Base-by-base conservation (phyloP, 1,140 invertebrate species). In the Globodera rostochiensis region DNA sequence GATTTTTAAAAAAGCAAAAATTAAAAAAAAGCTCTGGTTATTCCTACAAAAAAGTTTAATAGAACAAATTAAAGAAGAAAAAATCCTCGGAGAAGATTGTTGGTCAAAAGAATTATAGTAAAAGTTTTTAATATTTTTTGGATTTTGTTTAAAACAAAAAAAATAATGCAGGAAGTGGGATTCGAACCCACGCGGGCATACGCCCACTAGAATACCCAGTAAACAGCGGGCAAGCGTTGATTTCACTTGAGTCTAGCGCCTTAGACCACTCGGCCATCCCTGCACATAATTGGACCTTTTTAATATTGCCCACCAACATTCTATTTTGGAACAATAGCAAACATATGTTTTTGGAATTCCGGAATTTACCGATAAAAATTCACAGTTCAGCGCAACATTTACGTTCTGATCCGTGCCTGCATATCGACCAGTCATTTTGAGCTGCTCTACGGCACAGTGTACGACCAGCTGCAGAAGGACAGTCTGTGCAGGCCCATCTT, bases 401-500 rank as follows among this genome's bases (percentile, higher is more conserved):
- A 79, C 9, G 80, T 86, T 21, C 75, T 87, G 11, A 76, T 88
- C 13, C 82, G 83, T 73, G 81, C 84, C 15, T 87, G 87, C 49
- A 77, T 88, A n/a, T 69, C 50, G 25, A 84, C 74, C 13, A 53
- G 73, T 25, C 78, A 86, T 49, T 86, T 84, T 67, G 53, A 84
- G 57, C 67, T 86, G 49, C 71, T 88, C 1, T 87, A 87, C 74
- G 64, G 78, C 21, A 77, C 71, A 13, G 21, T 88, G 45, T 85
- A 86, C 67, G 70, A 36, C 21, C 75, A 83, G 21, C 90, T 92
- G 67, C 85, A 90, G 9, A 86, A 81, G 70, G 91, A 92, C 81
- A 78, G 89, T 15, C 87, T 91, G 13, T 90, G 91, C 7, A 89
- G 88, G 81, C 90, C 89, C 21, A 90, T 91, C 7, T 92, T 92